Evolutionary conservation across 2,797 vertebrate genomes (phyloP).

Genomic region (Paguma larvata): DNA sequence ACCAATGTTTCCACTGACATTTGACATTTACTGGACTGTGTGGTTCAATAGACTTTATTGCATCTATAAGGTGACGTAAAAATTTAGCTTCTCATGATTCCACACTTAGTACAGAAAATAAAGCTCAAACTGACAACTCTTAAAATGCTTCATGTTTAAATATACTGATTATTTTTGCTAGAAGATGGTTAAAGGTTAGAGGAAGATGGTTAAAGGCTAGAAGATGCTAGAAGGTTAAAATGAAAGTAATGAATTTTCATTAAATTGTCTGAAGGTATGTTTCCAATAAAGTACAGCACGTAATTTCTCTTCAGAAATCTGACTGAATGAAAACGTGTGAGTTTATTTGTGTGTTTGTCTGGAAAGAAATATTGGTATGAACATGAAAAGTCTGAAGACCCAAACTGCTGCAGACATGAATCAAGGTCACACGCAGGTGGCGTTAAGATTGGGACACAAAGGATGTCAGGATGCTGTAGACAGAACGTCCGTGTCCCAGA

Average conservation of each 20-base stretch:
- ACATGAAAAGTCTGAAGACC: not conserved
- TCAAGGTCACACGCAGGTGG: not conserved
- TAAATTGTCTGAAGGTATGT: constrained; percentile 65
- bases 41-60: not conserved
- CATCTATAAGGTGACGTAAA: not conserved
- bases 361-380: constrained; percentile 50
- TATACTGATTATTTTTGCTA: not conserved
- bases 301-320: constrained; percentile 68
- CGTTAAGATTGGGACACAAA: not conserved
- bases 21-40: not conserved
- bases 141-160: constrained; percentile 36
- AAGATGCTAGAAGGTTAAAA: constrained; percentile 52
- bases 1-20: not conserved
- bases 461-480: not conserved
- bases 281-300: constrained; percentile 40
- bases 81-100: constrained; percentile 1
- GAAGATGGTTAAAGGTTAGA: too few relatives aligned
- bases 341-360: not conserved
- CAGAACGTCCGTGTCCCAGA: not conserved
- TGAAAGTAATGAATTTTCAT: constrained; percentile 35
- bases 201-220: too few relatives aligned
- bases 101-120: not conserved
- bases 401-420: not conserved
- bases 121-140: not conserved
- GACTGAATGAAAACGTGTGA: constrained; percentile 51